Percentiles rank a stretch among this genome's conserved stretches.
phyloP scores from a whole-genome alignment of 35 echinoderm and acorn worm genomes.

The Diadema setosum region DNA sequence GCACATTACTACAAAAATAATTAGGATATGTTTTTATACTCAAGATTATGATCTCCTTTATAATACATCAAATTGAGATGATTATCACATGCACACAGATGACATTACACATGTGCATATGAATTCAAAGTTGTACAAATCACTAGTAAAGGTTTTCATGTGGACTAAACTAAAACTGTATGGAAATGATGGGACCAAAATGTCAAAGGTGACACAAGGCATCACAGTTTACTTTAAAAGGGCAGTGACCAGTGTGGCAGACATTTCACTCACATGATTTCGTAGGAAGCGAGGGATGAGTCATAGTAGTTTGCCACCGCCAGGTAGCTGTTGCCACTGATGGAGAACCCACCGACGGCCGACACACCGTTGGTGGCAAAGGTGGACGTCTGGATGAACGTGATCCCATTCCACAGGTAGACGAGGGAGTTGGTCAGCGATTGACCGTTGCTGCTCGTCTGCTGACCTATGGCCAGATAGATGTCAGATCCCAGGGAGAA shows the following conservation, averaged over 20 bases:
- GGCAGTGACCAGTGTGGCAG: neutral
- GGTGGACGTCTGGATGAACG: slow-evolving; percentile 34
- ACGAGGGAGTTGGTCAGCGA: slow-evolving; percentile 42
- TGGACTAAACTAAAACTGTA: neutral
- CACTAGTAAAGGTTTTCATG: neutral
- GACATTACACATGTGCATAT: neutral
- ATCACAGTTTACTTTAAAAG: neutral
- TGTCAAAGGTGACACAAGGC: neutral
- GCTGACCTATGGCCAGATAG: slow-evolving; percentile 63
- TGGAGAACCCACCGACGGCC: slow-evolving; percentile 17
- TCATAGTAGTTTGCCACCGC: slow-evolving; percentile 85
- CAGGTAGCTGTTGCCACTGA: slow-evolving; percentile 57
- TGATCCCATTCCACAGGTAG: slow-evolving; percentile 72
- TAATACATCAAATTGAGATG: neutral
- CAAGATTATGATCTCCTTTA: no score
- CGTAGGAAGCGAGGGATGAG: slow-evolving; percentile 30
- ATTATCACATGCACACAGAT: neutral
- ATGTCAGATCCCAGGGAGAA: slow-evolving; percentile 69
- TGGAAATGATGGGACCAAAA: neutral
- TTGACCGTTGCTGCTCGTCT: slow-evolving; percentile 29
- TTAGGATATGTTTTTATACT: no score
- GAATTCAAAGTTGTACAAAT: neutral
- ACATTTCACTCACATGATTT: slow-evolving; percentile 70
- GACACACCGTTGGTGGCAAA: slow-evolving; percentile 37
- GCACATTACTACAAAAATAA: no score